Evolutionary conservation across 2,797 vertebrate species (phyloP).

Genomic region (Megaceryle alcyon): DNA sequence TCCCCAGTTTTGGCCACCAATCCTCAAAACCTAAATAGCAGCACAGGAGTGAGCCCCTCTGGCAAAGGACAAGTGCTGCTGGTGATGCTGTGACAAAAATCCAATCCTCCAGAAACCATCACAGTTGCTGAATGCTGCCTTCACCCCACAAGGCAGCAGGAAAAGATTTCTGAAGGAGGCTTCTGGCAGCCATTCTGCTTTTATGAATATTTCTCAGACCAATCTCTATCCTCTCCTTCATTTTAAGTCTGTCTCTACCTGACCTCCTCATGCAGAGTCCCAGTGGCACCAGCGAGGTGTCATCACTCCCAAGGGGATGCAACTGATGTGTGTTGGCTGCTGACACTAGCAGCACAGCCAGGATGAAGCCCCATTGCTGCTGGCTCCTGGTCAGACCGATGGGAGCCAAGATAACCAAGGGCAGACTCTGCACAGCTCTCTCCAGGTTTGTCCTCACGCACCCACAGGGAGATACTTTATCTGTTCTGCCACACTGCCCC

Average conservation of each 20-base stretch:
- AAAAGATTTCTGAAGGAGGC: not conserved
- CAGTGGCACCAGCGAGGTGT: not conserved
- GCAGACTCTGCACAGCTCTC: not conserved
- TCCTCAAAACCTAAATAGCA: not conserved
- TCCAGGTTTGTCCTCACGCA: not conserved
- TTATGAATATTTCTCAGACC: not conserved
- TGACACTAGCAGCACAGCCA: not conserved
- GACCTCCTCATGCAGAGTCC: not conserved
- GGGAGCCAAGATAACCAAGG: not conserved
- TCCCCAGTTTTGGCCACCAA: not conserved
- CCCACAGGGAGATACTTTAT: not conserved
- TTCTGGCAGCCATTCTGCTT: not conserved
- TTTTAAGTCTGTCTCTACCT: not conserved
- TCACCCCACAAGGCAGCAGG: fast-evolving
- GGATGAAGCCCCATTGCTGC: not conserved
- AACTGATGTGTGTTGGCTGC: not conserved
- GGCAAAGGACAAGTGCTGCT: not conserved
- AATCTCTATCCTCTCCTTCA: not conserved
- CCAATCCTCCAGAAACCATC: not conserved
- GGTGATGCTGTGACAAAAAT: fast-evolving
- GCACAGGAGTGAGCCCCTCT: not conserved
- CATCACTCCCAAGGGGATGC: not conserved
- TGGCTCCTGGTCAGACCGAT: not conserved
- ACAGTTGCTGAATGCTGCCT: not conserved
- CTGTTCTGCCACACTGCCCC: not conserved